Evolutionary conservation across 1,140 invertebrate species (phyloP), one percentile per base, ranked within the genome.

Genomic region (Polypedilum vanderplanki): DNA sequence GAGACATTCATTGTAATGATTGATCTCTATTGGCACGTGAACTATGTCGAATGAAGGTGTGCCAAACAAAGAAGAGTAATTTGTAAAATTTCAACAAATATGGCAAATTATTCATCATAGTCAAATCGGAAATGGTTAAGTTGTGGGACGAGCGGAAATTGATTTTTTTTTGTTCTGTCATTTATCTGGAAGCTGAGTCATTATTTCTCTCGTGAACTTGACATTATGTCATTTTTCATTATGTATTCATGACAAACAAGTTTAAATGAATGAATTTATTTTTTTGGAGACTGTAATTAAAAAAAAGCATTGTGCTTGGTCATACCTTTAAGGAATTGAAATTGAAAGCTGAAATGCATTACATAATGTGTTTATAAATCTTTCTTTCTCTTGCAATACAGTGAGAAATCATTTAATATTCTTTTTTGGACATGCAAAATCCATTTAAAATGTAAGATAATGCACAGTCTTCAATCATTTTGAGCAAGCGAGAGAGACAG

Each of bases 381-480:
- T 46, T 46, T 46, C 41, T 10, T 46, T 46, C 41, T 33, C 24
- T 33, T 33, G 24, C n/a, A n/a, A n/a, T 33, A 3, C 24, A 33
- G 2, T 33, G 24, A n/a, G n/a, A n/a, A n/a, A n/a, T n/a, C n/a
- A n/a, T 33, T 33, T 33, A 33, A 33, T 33, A 33, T 57, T 57
- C 46, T 57, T 57, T 57, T n/a, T 57, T 57, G 46, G 46, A 57
- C 46, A 57, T 57, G 46, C 46, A 57, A 57, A 57, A 57, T 12
- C 46, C 46, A 57, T 57, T 57, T 15, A 57, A 57, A 57, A 57
- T n/a, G 46, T 57, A 57, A 57, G 46, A 57, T 57, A 57, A 57
- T n/a, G 46, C 46, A 57, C 46, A n/a, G 46, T 57, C 46, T 57
- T 57, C 46, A 57, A 57, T 57, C 46, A 57, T 57, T 46, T n/a